Conservation (phyloP, 2,888 invertebrate genomes). For the Zygothrica quintamaculata region DNA sequence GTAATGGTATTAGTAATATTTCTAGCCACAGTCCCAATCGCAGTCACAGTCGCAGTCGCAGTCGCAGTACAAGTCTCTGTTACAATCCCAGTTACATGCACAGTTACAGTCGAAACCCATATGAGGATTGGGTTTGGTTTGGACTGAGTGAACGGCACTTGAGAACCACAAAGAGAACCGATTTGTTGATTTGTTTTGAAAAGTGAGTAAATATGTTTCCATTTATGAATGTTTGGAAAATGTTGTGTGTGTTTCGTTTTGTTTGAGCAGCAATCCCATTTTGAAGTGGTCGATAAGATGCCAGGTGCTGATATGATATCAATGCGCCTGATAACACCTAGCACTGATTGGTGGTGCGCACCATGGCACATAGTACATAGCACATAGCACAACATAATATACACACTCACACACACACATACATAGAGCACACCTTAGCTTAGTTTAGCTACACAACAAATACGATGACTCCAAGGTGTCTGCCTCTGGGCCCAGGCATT, state of each 20-base stretch:
- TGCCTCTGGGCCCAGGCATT: slow-evolving; percentile 24
- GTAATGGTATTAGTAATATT: too few species aligned
- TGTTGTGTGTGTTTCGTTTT: slow-evolving; percentile 66
- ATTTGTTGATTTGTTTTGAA: slow-evolving; percentile 80
- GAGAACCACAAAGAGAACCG: slow-evolving; percentile 79
- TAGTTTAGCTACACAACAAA: slow-evolving; percentile 5
- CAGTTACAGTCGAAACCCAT: too few species aligned
- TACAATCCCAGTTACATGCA: not conserved
- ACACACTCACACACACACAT: not conserved
- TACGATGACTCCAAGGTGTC: slow-evolving; percentile 57
- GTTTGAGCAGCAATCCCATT: slow-evolving; percentile 79
- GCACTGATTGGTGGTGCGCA: slow-evolving; percentile 52
- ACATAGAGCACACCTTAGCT: not conserved
- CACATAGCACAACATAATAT: not conserved
- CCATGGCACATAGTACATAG: slow-evolving; percentile 4
- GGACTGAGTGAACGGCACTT: slow-evolving; percentile 58
- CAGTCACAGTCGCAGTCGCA: too few species aligned
- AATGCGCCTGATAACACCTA: slow-evolving; percentile 56
- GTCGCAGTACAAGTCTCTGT: too few species aligned
- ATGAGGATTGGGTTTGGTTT: too few species aligned
- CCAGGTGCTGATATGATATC: slow-evolving; percentile 73
- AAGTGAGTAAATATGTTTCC: slow-evolving; percentile 82
- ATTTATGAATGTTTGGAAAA: slow-evolving; percentile 80
- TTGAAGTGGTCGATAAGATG: slow-evolving; percentile 80
- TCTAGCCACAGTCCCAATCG: slow-evolving; percentile 22